Conservation (phyloP, 2,888 invertebrate species). For the Ditula angustiorana region DNA sequence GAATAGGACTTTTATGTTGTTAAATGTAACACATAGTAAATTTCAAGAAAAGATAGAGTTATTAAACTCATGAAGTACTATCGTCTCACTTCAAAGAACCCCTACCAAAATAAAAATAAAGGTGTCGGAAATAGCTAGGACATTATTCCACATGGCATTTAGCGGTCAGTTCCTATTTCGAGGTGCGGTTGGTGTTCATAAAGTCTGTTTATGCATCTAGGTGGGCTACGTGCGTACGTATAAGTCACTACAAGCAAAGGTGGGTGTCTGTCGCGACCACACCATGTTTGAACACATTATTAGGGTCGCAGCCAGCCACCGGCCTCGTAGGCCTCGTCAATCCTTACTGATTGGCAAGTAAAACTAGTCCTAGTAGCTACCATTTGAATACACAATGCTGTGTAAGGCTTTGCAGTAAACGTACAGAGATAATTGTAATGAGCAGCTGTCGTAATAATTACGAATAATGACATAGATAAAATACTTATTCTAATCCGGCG, state of each 20-base stretch:
- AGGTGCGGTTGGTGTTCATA: slow-evolving; percentile 33
- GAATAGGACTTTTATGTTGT: neutral
- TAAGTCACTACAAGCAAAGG: slow-evolving; percentile 17
- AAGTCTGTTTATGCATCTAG: slow-evolving; percentile 38
- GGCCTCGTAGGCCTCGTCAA: slow-evolving; percentile 42
- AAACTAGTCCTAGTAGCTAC: slow-evolving; percentile 26
- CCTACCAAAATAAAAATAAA: neutral
- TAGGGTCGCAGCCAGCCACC: slow-evolving; percentile 42
- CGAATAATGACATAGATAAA: slow-evolving; percentile 39
- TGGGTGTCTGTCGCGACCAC: slow-evolving; percentile 13
- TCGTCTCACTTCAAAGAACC: neutral
- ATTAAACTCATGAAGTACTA: neutral
- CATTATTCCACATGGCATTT: slow-evolving; percentile 26
- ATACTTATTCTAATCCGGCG: slow-evolving; percentile 14
- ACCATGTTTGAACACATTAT: slow-evolving; percentile 42
- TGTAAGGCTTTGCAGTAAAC: slow-evolving; percentile 3
- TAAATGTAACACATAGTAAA: neutral
- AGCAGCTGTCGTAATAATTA: slow-evolving; percentile 48
- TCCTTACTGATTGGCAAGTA: slow-evolving; percentile 39
- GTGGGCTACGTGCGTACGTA: slow-evolving; percentile 26
- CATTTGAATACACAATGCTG: slow-evolving; percentile 37
- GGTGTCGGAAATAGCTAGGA: neutral
- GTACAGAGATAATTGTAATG: slow-evolving; percentile 11
- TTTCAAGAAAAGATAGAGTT: neutral
- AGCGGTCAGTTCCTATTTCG: slow-evolving; percentile 32